Percentiles rank a stretch among this genome's conserved stretches.
phyloP scores from a whole-genome alignment of 2,888 invertebrate species.

The Megalurothrips usitatus region DNA sequence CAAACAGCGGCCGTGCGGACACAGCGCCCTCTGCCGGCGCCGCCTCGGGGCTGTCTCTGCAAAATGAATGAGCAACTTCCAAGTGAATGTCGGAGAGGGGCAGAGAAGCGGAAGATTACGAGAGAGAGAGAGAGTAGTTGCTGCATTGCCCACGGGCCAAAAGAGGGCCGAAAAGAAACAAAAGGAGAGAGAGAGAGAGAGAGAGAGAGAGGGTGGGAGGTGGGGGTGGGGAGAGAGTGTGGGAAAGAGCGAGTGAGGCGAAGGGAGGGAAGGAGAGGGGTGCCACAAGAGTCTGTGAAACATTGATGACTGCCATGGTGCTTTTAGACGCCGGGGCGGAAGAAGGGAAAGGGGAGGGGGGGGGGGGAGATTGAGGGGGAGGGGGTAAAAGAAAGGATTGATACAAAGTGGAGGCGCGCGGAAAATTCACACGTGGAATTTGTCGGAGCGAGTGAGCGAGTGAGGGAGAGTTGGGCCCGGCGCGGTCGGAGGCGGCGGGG shows the following conservation, averaged over 20 bases:
- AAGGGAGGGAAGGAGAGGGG: too few relatives aligned
- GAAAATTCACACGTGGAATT: too few relatives aligned
- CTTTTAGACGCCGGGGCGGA: not conserved
- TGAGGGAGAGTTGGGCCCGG: conserved; percentile 41
- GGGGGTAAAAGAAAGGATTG: not conserved
- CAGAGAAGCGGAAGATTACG: not conserved
- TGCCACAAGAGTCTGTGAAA: too few relatives aligned
- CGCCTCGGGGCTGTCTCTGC: not conserved
- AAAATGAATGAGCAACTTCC: conserved; percentile 3
- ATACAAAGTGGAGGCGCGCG: not conserved
- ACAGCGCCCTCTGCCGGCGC: too few relatives aligned
- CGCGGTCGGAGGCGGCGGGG: too few relatives aligned
- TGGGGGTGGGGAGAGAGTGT: not conserved
- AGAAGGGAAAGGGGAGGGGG: not conserved
- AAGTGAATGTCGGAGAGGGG: conserved; percentile 3
- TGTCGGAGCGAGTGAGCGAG: not conserved
- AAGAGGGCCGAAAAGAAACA: not conserved
- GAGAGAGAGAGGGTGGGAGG: not conserved
- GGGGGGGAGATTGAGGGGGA: not conserved
- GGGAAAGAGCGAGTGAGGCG: not conserved
- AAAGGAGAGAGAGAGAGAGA: not conserved
- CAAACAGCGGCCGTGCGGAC: too few relatives aligned
- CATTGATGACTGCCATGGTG: too few relatives aligned
- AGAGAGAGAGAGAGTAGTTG: not conserved
- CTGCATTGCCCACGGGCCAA: not conserved